Conservation (phyloP, 1,140 invertebrate genomes). For the Orussus abietinus region DNA sequence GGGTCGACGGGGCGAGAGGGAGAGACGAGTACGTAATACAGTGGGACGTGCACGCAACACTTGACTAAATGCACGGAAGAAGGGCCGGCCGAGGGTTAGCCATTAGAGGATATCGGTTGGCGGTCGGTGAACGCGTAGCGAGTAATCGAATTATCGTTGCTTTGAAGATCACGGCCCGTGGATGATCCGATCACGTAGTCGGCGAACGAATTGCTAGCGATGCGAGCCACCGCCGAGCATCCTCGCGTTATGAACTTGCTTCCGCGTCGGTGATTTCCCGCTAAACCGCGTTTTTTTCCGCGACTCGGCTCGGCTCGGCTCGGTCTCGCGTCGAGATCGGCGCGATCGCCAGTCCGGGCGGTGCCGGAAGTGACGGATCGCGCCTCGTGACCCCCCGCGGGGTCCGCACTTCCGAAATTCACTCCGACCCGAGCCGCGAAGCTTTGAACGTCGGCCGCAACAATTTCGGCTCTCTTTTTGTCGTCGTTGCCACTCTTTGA, state of each 20-base stretch:
- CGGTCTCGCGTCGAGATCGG: too few relatives aligned
- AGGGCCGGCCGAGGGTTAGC: slow-evolving; percentile 19
- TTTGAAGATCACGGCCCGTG: slow-evolving; percentile 53
- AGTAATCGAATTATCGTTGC: slow-evolving; percentile 54
- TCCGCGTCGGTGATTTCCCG: slow-evolving; percentile 11
- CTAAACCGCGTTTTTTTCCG: too few relatives aligned
- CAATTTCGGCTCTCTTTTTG: slow-evolving; percentile 5
- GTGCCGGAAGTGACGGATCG: too few relatives aligned
- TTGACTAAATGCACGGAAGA: neutral
- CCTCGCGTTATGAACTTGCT: slow-evolving; percentile 27
- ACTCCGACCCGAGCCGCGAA: too few relatives aligned
- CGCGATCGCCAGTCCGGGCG: too few relatives aligned
- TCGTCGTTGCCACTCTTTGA: slow-evolving; percentile 3
- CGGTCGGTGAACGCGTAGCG: slow-evolving; percentile 47
- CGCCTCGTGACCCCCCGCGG: too few relatives aligned
- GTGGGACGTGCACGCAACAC: too few relatives aligned
- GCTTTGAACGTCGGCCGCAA: slow-evolving; percentile 5
- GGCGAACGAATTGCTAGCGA: slow-evolving; percentile 49
- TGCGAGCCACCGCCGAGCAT: slow-evolving; percentile 47
- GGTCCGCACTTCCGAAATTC: too few relatives aligned
- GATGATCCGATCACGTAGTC: slow-evolving; percentile 51
- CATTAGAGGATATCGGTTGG: slow-evolving; percentile 38
- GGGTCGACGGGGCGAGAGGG: too few relatives aligned
- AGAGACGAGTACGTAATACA: too few relatives aligned
- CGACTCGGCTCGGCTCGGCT: too few relatives aligned